A percentile compares a stretch with the other conserved stretches of the same genome.
Evolutionary conservation across 2,888 invertebrate species (phyloP).

Genomic region (Apamea epomidion): DNA sequence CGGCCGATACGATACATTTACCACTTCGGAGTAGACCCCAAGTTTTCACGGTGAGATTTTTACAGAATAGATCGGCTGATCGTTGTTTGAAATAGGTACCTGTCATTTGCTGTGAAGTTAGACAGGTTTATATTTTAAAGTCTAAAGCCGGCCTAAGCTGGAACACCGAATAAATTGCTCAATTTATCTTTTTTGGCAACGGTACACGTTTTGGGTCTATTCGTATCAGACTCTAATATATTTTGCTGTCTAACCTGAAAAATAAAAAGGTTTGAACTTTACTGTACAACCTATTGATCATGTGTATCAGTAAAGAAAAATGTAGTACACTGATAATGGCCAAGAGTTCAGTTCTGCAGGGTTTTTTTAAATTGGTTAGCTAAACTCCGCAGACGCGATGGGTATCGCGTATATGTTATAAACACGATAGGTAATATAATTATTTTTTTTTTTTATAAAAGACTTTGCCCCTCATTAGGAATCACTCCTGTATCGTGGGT

Average conservation of each 20-base stretch:
- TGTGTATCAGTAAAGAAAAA: slow-evolving; percentile 10
- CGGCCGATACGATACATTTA: no score
- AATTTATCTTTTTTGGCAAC: slow-evolving; percentile 72
- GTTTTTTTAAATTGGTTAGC: not conserved
- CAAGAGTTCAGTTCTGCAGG: not conserved
- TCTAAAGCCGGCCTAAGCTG: slow-evolving; percentile 64
- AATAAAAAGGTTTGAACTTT: slow-evolving; percentile 45
- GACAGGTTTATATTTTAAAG: slow-evolving; percentile 64
- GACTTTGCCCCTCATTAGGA: no score
- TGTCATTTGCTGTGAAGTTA: slow-evolving; percentile 50
- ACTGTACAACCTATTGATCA: slow-evolving; percentile 7
- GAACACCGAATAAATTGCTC: slow-evolving; percentile 65
- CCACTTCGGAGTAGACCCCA: no score
- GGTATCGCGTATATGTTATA: not conserved
- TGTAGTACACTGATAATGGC: not conserved
- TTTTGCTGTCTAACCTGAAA: slow-evolving; percentile 60
- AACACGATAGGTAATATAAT: not conserved
- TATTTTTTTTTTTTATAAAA: no score
- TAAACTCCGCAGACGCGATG: not conserved
- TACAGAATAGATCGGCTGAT: not conserved
- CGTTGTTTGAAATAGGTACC: slow-evolving; percentile 54
- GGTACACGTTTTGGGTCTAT: slow-evolving; percentile 59
- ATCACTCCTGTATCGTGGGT: no score
- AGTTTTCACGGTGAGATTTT: no score
- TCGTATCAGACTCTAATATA: slow-evolving; percentile 64